Percentiles rank a stretch among this genome's conserved stretches.
phyloP scores from a whole-genome alignment of 1,140 invertebrate genomes.

The Scaptomyza hsui region DNA sequence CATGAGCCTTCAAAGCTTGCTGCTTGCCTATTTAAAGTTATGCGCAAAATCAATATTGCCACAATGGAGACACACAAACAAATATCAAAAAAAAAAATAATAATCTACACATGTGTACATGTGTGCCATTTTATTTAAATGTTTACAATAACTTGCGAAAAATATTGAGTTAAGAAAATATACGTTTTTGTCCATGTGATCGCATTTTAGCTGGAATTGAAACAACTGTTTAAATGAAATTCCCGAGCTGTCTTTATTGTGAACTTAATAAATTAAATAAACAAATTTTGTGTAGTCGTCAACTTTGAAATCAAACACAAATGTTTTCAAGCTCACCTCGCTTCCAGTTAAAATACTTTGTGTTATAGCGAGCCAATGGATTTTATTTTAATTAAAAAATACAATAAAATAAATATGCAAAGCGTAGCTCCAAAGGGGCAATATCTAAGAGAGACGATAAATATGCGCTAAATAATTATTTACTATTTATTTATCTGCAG shows the following conservation, averaged over 20 bases:
- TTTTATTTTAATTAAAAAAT: slow-evolving; percentile 50
- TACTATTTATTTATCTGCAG: slow-evolving; percentile 61
- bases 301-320: slow-evolving; percentile 62
- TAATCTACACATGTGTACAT: slow-evolving; percentile 12
- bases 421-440: slow-evolving; percentile 21
- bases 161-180: slow-evolving; percentile 20
- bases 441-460: slow-evolving; percentile 53
- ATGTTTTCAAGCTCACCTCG: slow-evolving; percentile 42
- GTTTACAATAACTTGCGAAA: slow-evolving; percentile 35
- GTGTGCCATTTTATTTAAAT: slow-evolving; percentile 56
- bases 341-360: slow-evolving; percentile 4
- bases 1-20: too few relatives aligned
- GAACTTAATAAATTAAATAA: slow-evolving; percentile 52
- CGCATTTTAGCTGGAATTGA: slow-evolving; percentile 17
- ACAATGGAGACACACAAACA: slow-evolving; percentile 9
- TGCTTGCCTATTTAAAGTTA: slow-evolving; percentile 16
- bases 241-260: slow-evolving; percentile 28
- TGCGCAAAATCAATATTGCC: slow-evolving; percentile 46
- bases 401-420: slow-evolving; percentile 10
- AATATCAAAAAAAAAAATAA: not conserved
- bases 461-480: slow-evolving; percentile 64
- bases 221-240: slow-evolving; percentile 71
- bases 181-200: slow-evolving; percentile 38
- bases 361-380: slow-evolving; percentile 26
- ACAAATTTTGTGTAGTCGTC: slow-evolving; percentile 15